Evolutionary conservation across 2,797 vertebrate genomes (phyloP), one percentile per base, ranked within the genome.

Genomic region (Chaunax sp.): DNA sequence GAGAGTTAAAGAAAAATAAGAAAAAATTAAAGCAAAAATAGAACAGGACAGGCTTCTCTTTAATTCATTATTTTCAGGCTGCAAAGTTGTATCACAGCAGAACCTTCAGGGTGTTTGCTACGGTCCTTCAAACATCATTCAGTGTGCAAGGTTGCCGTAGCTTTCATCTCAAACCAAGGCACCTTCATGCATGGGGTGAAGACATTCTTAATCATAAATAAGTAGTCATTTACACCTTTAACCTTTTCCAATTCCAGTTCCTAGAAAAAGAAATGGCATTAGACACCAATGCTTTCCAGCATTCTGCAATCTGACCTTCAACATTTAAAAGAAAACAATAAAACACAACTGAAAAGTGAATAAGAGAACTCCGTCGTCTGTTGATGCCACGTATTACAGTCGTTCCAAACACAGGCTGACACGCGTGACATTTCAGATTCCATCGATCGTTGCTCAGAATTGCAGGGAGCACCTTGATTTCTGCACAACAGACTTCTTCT

Each of bases 391-490:
- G 33, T 35, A 35, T 35, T 35, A 35, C 33, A 11, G 33, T 35
- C 33, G 10, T 11, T 10, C 33, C 10, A 11, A 78, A 72, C 75
- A 35, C 50, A n/a, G n/a, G 38, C 63, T 82, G 70, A 82, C 83
- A 82, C 82, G 72, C 77, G 77, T 83, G 80, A 78, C 73, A 50
- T 78, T 76, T 78, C 73, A 61, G 83, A 87, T 20, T 54, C 63
- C 71, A 87, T 85, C 82, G 78, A 89, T 90, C 86, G 84, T 82
- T 62, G 53, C 51, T 82, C 70, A 59, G 56, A 84, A 65, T 63
- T 79, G 72, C 70, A 73, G 69, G 80, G 82, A 71, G 72, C 81
- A 77, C 75, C 83, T 85, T 85, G 82, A 84, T 86, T 86, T 77
- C 59, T 6, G 70, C 59, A 61, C 45, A 28, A 74, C 70, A 52